phyloP scores from a whole-genome alignment of 1,140 invertebrate genomes.

The Leptinotarsa defecta region DNA sequence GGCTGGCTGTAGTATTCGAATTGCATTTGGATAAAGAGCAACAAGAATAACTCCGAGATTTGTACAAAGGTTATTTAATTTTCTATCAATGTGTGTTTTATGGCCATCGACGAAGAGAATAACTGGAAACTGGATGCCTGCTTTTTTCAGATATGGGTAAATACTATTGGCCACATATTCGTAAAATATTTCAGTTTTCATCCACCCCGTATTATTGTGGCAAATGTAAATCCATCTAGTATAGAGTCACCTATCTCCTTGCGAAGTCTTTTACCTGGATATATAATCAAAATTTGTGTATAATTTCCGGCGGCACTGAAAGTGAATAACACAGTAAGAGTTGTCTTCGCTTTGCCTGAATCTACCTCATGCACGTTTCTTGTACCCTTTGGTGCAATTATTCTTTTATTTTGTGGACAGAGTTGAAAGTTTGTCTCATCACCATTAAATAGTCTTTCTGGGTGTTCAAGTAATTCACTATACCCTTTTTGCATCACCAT shows the following conservation, averaged over 20 bases:
- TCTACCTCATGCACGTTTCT: slow-evolving; percentile 51
- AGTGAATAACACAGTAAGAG: slow-evolving; percentile 49
- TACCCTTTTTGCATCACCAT: slow-evolving; percentile 28
- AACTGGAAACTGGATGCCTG: slow-evolving; percentile 45
- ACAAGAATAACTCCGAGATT: slow-evolving; percentile 37
- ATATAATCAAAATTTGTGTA: slow-evolving; percentile 20
- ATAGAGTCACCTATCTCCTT: slow-evolving; percentile 25
- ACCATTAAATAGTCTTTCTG: slow-evolving; percentile 19
- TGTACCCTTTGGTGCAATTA: slow-evolving; percentile 46
- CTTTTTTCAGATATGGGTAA: slow-evolving; percentile 45
- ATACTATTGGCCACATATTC: slow-evolving; percentile 54
- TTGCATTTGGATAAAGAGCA: background rate
- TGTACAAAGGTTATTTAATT: slow-evolving; percentile 46
- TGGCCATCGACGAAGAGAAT: slow-evolving; percentile 57
- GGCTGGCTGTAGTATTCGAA: too few relatives aligned
- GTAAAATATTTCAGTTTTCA: slow-evolving; percentile 53
- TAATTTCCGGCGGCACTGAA: slow-evolving; percentile 2
- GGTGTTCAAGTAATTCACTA: slow-evolving; percentile 42
- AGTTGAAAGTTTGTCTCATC: slow-evolving; percentile 35
- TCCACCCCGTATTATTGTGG: slow-evolving; percentile 53
- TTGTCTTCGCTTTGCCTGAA: slow-evolving; percentile 42
- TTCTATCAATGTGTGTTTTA: slow-evolving; percentile 44
- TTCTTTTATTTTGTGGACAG: slow-evolving; percentile 31
- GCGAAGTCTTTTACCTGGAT: slow-evolving; percentile 9
- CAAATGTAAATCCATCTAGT: slow-evolving; percentile 50